Evolutionary conservation across 1,140 invertebrate species (phyloP).

Genomic region (Triops cancriformis): DNA sequence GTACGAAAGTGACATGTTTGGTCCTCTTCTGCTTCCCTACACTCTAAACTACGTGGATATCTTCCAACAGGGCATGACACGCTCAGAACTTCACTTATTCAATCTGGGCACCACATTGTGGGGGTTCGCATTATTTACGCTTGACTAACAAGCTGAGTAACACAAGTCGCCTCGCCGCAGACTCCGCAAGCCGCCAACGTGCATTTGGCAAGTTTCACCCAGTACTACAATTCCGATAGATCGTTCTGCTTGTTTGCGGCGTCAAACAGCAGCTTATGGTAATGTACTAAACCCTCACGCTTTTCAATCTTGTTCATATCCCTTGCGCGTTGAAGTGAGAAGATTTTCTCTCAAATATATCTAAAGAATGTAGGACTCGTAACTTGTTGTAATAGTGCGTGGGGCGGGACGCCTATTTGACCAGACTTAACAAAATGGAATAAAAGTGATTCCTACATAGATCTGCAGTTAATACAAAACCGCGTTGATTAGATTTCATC

Average conservation of each 20-base stretch:
- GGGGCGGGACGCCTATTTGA: too few species aligned
- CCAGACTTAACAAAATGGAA: too few species aligned
- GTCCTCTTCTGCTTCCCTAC: constrained; percentile 39
- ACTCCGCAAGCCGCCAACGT: constrained; percentile 44
- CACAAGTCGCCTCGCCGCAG: constrained; percentile 32
- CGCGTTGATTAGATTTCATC: too few species aligned
- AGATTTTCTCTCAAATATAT: not conserved
- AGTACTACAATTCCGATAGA: constrained; percentile 38
- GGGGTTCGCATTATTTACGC: constrained; percentile 50
- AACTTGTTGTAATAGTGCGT: too few species aligned
- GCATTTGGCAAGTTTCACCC: constrained; percentile 40
- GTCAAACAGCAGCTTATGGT: constrained; percentile 42
- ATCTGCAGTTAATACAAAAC: too few species aligned
- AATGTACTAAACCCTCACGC: not conserved
- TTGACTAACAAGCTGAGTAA: constrained; percentile 47
- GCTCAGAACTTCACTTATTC: constrained; percentile 47
- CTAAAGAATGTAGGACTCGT: not conserved
- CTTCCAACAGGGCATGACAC: constrained; percentile 36
- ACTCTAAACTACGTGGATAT: constrained; percentile 33
- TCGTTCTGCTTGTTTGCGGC: constrained; percentile 44
- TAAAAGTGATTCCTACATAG: too few species aligned
- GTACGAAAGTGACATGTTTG: constrained; percentile 48
- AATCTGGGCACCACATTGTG: constrained; percentile 52
- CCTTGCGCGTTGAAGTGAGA: not conserved
- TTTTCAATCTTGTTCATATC: not conserved